A percentile compares a stretch with the other conserved stretches of the same genome.
Evolutionary conservation across 2,113 vertebrate genomes (phyloP).

Genomic region (Barnardius zonarius): DNA sequence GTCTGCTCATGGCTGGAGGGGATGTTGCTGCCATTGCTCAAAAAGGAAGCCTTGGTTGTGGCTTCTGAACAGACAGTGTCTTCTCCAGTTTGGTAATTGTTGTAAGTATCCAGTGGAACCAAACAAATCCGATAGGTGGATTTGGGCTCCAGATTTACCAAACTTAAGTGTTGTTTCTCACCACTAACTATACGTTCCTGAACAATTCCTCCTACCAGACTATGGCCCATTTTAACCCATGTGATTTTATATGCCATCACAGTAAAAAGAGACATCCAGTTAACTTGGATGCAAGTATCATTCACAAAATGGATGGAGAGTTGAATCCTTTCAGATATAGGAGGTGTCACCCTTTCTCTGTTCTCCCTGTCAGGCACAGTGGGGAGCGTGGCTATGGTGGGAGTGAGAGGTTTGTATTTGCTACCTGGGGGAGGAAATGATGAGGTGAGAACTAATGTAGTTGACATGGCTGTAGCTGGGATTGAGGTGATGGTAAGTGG

Average conservation of each 20-base stretch:
- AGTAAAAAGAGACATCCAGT: slow-evolving; percentile 89
- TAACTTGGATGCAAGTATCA: slow-evolving; percentile 88
- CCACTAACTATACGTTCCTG: slow-evolving; percentile 89
- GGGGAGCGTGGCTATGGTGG: slow-evolving; percentile 73
- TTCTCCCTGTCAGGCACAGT: slow-evolving; percentile 73
- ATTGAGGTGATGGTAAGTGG: slow-evolving; percentile 70
- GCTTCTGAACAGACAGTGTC: slow-evolving; percentile 91
- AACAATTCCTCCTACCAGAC: slow-evolving; percentile 87
- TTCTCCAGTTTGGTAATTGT: slow-evolving; percentile 87
- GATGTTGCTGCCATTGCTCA: slow-evolving; percentile 79
- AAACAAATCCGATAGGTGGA: slow-evolving; percentile 94
- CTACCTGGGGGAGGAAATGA: slow-evolving; percentile 44
- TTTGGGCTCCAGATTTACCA: slow-evolving; percentile 86
- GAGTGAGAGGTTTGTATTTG: slow-evolving; percentile 48
- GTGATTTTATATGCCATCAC: slow-evolving; percentile 94
- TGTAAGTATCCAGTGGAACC: slow-evolving; percentile 89
- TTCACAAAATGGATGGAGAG: slow-evolving; percentile 91
- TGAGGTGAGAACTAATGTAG: slow-evolving; percentile 51
- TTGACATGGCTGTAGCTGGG: slow-evolving; percentile 66
- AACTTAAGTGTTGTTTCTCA: slow-evolving; percentile 82
- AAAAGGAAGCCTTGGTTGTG: slow-evolving; percentile 81
- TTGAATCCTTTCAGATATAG: slow-evolving; percentile 84
- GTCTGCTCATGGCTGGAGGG: slow-evolving; percentile 87
- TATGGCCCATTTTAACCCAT: slow-evolving; percentile 95
- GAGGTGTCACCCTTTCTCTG: slow-evolving; percentile 75